These are phyloP conservation scores for Heliconius charithonia DNA, from an alignment of 2,888 invertebrate species.

Conservation along the genomic window DNA sequence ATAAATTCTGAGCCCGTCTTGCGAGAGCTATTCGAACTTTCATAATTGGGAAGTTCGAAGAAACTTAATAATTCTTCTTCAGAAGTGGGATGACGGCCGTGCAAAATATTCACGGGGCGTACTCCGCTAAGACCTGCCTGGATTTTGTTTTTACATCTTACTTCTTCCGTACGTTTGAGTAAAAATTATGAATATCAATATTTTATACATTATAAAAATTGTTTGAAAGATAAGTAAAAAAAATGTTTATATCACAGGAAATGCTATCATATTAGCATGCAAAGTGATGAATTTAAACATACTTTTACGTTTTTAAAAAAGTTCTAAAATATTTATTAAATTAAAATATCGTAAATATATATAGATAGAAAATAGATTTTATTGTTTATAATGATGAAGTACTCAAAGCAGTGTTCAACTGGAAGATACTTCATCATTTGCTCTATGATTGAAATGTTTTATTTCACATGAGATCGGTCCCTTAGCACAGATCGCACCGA, in stretches of 20 bases:
- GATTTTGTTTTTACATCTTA: conserved; percentile 34
- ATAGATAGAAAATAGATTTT: not conserved
- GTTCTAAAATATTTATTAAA: not conserved
- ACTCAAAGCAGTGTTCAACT: conserved; percentile 49
- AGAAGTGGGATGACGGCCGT: conserved; percentile 81
- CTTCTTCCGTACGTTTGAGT: conserved; percentile 54
- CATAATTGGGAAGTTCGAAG: conserved; percentile 83
- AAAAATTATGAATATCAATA: not conserved
- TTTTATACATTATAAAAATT: not conserved
- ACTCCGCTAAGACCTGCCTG: conserved; percentile 66
- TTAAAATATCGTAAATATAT: not conserved
- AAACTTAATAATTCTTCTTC: conserved; percentile 84
- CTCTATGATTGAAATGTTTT: conserved; percentile 79
- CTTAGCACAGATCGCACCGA: conserved; percentile 65
- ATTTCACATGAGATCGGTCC: conserved; percentile 69
- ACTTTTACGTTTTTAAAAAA: not conserved
- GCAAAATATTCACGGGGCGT: conserved; percentile 82
- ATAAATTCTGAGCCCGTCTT: conserved; percentile 83
- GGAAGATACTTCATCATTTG: conserved; percentile 74
- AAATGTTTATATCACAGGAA: not conserved
- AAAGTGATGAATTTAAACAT: not conserved
- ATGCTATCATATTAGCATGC: not conserved
- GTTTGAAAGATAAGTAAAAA: not conserved
- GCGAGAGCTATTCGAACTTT: conserved; percentile 83
- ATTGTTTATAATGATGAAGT: conserved; percentile 21